Conservation (phyloP, 2,113 vertebrate genomes). For the Strigops habroptila region DNA sequence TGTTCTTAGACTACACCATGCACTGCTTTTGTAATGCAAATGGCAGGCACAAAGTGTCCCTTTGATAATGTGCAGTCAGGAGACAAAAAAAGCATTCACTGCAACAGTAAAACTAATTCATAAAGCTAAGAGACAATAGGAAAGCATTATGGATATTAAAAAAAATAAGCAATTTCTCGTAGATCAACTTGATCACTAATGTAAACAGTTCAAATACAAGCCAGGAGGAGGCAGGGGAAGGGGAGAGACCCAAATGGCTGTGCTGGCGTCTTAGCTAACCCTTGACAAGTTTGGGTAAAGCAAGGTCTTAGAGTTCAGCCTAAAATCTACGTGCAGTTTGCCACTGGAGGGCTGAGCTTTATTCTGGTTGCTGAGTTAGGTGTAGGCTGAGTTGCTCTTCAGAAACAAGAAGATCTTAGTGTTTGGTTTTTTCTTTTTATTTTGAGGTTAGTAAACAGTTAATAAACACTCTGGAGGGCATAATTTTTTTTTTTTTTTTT, state of each 20-base stretch:
- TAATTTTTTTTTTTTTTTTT: neutral
- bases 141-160: conserved; percentile 67
- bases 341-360: neutral
- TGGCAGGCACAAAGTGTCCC: conserved; percentile 83
- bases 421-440: neutral
- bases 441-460: conserved; percentile 22
- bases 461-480: neutral
- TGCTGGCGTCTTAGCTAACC: neutral
- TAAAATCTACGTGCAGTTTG: neutral
- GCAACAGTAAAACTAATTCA: conserved; percentile 83
- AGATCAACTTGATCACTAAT: conserved; percentile 67
- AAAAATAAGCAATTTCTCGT: conserved; percentile 40
- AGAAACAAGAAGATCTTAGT: neutral
- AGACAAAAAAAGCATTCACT: conserved; percentile 82
- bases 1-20: conserved; percentile 70
- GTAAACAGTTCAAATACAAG: conserved; percentile 57
- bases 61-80: conserved; percentile 88
- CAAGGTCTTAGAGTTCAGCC: neutral
- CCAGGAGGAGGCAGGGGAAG: neutral
- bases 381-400: neutral
- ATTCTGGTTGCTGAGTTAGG: neutral
- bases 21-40: conserved; percentile 87
- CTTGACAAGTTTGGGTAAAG: conserved; percentile 20
- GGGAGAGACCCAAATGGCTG: neutral
- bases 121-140: conserved; percentile 76